phyloP scores from a whole-genome alignment of 2,888 invertebrate species.

The Ophion obscuratus region DNA sequence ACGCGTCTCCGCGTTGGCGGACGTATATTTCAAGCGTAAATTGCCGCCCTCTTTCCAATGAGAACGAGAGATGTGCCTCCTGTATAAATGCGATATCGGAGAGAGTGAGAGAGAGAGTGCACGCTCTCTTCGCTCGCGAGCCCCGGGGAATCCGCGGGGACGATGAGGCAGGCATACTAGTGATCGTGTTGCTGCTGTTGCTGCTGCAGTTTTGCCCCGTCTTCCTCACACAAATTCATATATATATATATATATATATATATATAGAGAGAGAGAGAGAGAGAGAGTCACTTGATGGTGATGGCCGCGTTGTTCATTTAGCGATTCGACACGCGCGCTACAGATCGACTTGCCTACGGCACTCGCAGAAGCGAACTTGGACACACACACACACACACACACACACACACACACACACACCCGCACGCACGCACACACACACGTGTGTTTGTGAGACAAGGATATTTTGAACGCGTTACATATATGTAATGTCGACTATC shows the following conservation, averaged over 20 bases:
- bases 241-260: neutral
- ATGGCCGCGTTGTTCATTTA: constrained; percentile 76
- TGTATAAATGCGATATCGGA: constrained; percentile 64
- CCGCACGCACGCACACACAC: too few species aligned
- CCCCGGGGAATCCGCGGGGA: constrained; percentile 28
- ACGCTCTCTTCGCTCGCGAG: constrained; percentile 13
- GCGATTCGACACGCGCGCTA: constrained; percentile 76
- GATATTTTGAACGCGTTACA: neutral
- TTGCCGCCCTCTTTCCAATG: constrained; percentile 66
- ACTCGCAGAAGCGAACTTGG: constrained; percentile 15
- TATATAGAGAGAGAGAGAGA: too few species aligned
- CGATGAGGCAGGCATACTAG: constrained; percentile 17
- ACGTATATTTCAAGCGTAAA: constrained; percentile 71
- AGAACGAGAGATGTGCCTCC: constrained; percentile 56
- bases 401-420: constrained; percentile 1
- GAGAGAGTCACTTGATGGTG: constrained; percentile 46
- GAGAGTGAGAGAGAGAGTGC: constrained; percentile 35
- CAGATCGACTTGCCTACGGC: constrained; percentile 70
- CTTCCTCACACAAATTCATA: neutral
- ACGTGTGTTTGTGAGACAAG: neutral
- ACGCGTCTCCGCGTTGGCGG: constrained; percentile 42
- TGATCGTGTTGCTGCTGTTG: constrained; percentile 33
- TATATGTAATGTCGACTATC: neutral
- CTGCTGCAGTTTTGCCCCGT: constrained; percentile 24
- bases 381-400: neutral